These are phyloP conservation scores for Metopia argyrocephala DNA, from an alignment of 2,888 invertebrate genomes.

Conservation along the genomic window DNA sequence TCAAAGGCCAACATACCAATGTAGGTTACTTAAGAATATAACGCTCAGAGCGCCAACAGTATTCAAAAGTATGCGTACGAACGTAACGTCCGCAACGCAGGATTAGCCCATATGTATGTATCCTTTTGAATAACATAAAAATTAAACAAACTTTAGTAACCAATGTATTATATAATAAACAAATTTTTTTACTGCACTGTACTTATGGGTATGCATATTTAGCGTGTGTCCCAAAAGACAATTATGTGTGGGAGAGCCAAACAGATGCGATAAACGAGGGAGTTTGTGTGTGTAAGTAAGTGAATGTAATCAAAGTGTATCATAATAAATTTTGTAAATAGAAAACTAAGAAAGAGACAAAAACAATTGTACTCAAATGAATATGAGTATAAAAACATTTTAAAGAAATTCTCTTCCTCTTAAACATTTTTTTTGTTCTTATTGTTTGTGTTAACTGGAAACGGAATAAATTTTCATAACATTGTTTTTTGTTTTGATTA, in stretches of 20 bases:
- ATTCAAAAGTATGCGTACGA: too few relatives aligned
- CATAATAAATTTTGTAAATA: slow-evolving; percentile 60
- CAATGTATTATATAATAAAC: too few relatives aligned
- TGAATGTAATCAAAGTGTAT: slow-evolving; percentile 57
- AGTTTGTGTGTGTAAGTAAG: background rate
- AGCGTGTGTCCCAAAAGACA: slow-evolving; percentile 2
- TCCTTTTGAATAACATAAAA: too few relatives aligned
- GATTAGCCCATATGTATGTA: too few relatives aligned
- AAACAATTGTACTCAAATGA: background rate
- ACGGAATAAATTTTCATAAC: slow-evolving; percentile 49
- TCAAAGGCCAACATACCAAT: too few relatives aligned
- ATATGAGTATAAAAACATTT: background rate
- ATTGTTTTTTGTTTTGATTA: slow-evolving; percentile 18
- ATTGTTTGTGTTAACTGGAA: slow-evolving; percentile 36
- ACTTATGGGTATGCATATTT: background rate
- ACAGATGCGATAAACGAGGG: background rate
- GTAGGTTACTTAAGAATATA: too few relatives aligned
- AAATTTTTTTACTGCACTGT: background rate
- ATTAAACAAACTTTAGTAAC: too few relatives aligned
- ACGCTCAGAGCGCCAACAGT: too few relatives aligned
- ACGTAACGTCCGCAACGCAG: too few relatives aligned
- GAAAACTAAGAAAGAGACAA: slow-evolving; percentile 30
- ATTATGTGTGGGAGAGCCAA: slow-evolving; percentile 39
- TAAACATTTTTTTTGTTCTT: background rate
- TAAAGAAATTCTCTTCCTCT: slow-evolving; percentile 39